phyloP scores from a whole-genome alignment of 2,113 vertebrate genomes.

The Carlito syrichta region DNA sequence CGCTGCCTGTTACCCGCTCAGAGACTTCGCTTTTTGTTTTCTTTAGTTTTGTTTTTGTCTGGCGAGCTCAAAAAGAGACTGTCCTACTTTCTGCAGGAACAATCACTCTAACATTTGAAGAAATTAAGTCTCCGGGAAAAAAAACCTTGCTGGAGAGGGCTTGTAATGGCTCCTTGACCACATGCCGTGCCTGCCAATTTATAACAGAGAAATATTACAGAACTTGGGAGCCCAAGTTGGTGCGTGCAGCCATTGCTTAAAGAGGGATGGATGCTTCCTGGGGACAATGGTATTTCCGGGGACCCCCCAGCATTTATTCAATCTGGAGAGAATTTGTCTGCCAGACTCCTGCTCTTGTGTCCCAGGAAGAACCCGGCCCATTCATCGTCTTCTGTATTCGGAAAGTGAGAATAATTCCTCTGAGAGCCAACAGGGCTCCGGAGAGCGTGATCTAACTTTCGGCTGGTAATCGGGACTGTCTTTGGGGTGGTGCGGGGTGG shows the following conservation, averaged over 20 bases:
- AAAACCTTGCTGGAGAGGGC: slow-evolving; percentile 31
- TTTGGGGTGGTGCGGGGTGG: not conserved
- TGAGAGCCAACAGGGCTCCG: not conserved
- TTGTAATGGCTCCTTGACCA: slow-evolving; percentile 57
- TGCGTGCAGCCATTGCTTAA: not conserved
- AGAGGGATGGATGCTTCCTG: slow-evolving; percentile 28
- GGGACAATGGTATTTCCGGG: not conserved
- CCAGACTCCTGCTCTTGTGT: not conserved
- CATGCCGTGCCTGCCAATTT: slow-evolving; percentile 49
- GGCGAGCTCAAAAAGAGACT: slow-evolving; percentile 51
- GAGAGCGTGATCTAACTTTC: not conserved
- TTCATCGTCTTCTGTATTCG: not conserved
- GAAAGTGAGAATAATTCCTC: not conserved
- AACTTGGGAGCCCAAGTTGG: slow-evolving; percentile 28
- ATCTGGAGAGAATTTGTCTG: slow-evolving; percentile 33
- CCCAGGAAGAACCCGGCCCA: not conserved
- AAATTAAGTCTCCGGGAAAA: slow-evolving; percentile 61
- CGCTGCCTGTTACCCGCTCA: not conserved
- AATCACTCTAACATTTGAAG: slow-evolving; percentile 48
- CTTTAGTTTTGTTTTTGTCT: slow-evolving; percentile 64
- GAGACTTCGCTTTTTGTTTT: not conserved
- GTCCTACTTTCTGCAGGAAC: slow-evolving; percentile 62
- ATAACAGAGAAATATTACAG: slow-evolving; percentile 55
- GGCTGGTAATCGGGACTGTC: not conserved
- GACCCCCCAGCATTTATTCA: not conserved